A percentile compares a stretch with the other conserved stretches of the same genome.
These are phyloP conservation scores for Gorsachius magnificus DNA, from an alignment of 2,797 vertebrate species.

Conservation along the genomic window DNA sequence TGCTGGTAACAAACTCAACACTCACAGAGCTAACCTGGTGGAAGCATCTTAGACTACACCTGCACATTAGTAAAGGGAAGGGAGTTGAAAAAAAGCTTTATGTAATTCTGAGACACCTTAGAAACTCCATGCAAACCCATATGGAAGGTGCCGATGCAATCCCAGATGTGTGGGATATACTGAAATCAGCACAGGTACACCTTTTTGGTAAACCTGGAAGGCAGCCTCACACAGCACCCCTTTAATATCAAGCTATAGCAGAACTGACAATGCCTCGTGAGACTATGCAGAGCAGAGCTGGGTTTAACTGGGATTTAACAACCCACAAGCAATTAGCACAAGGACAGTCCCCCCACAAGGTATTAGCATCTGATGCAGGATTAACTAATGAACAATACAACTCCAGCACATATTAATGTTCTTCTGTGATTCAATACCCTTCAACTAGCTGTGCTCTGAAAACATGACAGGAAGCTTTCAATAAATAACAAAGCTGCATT, in stretches of 20 bases:
- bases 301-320: background rate
- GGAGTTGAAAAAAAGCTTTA: background rate
- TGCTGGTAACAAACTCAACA: background rate
- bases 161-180: background rate
- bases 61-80: background rate
- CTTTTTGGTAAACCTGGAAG: background rate
- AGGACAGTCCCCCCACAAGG: background rate
- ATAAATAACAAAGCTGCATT: constrained; percentile 20
- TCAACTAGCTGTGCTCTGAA: background rate
- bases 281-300: background rate
- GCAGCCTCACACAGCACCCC: background rate
- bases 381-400: constrained; percentile 4
- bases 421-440: background rate
- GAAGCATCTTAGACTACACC: background rate
- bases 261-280: background rate
- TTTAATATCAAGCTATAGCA: background rate
- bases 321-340: background rate
- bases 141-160: background rate
- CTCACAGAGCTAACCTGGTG: background rate
- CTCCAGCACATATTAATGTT: background rate
- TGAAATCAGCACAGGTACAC: background rate
- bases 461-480: constrained; percentile 21
- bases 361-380: background rate
- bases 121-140: accelerated
- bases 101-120: background rate